Conservation (phyloP, 2,888 invertebrate species). For the Machimus rusticus region DNA sequence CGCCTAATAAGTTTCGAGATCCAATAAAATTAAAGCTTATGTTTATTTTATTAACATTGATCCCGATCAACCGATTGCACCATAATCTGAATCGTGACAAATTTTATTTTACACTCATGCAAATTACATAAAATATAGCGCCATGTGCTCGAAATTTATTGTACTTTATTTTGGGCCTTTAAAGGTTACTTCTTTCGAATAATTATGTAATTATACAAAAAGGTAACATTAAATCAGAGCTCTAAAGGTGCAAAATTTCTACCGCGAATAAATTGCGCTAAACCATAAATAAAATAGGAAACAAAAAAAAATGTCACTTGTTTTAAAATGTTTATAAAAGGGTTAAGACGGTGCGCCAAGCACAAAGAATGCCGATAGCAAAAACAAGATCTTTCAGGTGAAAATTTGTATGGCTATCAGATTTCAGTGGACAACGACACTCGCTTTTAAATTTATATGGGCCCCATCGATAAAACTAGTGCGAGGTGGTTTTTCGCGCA, state of each 20-base stretch:
- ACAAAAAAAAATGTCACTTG: not conserved
- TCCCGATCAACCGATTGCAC: not conserved
- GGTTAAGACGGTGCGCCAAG: not conserved
- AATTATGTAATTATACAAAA: not conserved
- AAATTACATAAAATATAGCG: not conserved
- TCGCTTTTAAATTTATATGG: not conserved
- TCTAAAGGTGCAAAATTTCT: not conserved
- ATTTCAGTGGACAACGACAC: not conserved
- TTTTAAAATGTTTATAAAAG: no score
- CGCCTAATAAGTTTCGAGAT: not conserved
- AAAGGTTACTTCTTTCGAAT: not conserved
- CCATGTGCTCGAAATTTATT: not conserved
- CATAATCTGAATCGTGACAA: not conserved
- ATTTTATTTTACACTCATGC: not conserved
- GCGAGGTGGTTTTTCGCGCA: not conserved
- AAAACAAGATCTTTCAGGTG: not conserved
- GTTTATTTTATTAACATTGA: not conserved
- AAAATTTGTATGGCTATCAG: not conserved
- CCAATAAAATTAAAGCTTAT: not conserved
- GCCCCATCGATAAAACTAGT: not conserved
- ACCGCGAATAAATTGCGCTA: not conserved
- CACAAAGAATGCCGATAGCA: not conserved
- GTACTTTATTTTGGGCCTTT: not conserved
- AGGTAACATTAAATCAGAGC: not conserved
- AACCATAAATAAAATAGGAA: not conserved